These are phyloP conservation scores for Ceratina calcarata DNA, from an alignment of 1,140 invertebrate genomes.

Conservation along the genomic window DNA sequence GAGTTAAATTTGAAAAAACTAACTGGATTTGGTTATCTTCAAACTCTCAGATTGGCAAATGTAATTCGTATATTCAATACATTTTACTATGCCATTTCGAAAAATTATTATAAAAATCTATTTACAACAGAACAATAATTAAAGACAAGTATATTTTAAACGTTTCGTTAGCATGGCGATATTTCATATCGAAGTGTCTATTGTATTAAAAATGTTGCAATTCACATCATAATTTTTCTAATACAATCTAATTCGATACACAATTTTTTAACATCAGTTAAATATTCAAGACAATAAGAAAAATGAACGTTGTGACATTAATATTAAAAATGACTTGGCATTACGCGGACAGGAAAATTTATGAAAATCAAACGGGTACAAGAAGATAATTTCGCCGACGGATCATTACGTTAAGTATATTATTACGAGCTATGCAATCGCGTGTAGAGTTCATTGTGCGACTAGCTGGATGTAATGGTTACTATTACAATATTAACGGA, in stretches of 20 bases:
- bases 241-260: neutral
- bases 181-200: neutral
- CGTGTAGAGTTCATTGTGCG: conserved; percentile 20
- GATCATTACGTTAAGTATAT: conserved; percentile 25
- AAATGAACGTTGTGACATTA: neutral
- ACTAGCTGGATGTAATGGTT: conserved; percentile 30
- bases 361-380: neutral
- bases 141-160: neutral
- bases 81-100: no score
- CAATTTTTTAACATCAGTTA: neutral
- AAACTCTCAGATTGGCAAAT: no score
- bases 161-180: neutral
- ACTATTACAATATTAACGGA: conserved; percentile 40
- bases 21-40: neutral
- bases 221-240: neutral
- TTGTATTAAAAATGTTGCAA: neutral
- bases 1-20: neutral
- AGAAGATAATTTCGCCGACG: conserved; percentile 5
- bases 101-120: neutral
- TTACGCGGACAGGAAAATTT: neutral
- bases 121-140: no score
- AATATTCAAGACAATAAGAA: no score
- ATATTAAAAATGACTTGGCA: neutral
- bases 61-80: no score
- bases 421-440: conserved; percentile 30